Percentiles rank a stretch among this genome's conserved stretches.
phyloP scores from a whole-genome alignment of 2,888 invertebrate species.

The Dynastes hyllus region DNA sequence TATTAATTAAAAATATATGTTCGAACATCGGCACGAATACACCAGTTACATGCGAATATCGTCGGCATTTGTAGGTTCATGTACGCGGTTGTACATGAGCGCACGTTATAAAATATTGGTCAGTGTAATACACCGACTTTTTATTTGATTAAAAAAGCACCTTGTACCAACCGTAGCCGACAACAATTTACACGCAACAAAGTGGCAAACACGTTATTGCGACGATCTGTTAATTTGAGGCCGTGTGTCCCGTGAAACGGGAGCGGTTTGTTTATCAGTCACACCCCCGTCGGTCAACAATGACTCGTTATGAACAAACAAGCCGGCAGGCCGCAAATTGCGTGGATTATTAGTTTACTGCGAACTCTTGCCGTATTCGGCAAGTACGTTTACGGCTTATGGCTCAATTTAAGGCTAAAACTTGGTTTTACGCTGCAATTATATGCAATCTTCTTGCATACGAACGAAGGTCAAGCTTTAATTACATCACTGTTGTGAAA shows the following conservation, averaged over 20 bases:
- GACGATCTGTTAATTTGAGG: slow-evolving; percentile 52
- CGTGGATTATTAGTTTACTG: slow-evolving; percentile 59
- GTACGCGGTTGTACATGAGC: not conserved
- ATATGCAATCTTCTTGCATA: slow-evolving; percentile 56
- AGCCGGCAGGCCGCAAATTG: slow-evolving; percentile 55
- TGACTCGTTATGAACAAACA: slow-evolving; percentile 59
- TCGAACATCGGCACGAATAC: slow-evolving; percentile 21
- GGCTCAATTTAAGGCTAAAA: slow-evolving; percentile 57
- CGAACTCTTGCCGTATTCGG: slow-evolving; percentile 44
- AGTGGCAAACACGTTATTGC: slow-evolving; percentile 52
- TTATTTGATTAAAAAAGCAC: slow-evolving; percentile 52
- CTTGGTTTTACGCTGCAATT: slow-evolving; percentile 58
- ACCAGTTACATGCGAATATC: slow-evolving; percentile 17
- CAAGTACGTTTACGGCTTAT: slow-evolving; percentile 58
- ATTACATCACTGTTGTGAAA: slow-evolving; percentile 14
- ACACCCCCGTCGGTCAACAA: slow-evolving; percentile 54
- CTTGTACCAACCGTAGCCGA: slow-evolving; percentile 28
- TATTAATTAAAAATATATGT: slow-evolving; percentile 52
- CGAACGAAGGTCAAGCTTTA: slow-evolving; percentile 25
- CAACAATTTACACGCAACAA: slow-evolving; percentile 50
- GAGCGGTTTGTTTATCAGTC: slow-evolving; percentile 55
- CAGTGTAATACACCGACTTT: slow-evolving; percentile 47
- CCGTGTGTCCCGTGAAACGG: slow-evolving; percentile 50
- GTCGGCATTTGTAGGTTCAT: slow-evolving; percentile 1
- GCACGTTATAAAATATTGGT: slow-evolving; percentile 34